phyloP scores from a whole-genome alignment of 2,797 vertebrate genomes.

The Oreortyx pictus region DNA sequence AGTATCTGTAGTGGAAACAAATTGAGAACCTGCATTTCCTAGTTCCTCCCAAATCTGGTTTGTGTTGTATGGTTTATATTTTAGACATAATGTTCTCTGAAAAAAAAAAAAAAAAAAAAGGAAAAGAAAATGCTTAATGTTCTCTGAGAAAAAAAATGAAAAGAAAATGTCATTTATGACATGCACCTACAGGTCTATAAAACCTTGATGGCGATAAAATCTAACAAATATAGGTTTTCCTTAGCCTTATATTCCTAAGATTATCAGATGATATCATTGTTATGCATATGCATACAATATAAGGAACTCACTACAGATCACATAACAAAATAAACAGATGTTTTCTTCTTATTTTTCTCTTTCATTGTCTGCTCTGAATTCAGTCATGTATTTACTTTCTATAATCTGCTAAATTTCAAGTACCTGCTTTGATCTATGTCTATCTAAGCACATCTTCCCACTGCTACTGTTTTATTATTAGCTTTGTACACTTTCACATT shows the following conservation, averaged over 20 bases:
- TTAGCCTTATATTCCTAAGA: neutral
- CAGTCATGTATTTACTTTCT: constrained; percentile 48
- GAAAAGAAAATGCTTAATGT: no score
- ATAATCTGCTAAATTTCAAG: constrained; percentile 45
- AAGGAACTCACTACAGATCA: constrained; percentile 1
- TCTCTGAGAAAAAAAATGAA: neutral
- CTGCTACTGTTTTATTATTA: constrained; percentile 62
- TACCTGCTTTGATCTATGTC: constrained; percentile 52
- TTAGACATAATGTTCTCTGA: neutral
- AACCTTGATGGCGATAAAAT: neutral
- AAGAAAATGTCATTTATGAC: neutral
- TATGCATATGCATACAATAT: neutral
- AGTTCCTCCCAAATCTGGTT: neutral
- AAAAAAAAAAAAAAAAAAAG: neutral
- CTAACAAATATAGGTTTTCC: neutral
- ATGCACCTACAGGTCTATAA: neutral
- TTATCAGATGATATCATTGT: neutral
- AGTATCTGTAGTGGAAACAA: neutral
- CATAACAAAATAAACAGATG: neutral
- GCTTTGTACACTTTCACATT: constrained; percentile 40
- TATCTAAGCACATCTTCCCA: constrained; percentile 43
- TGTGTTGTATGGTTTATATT: neutral
- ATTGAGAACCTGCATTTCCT: neutral
- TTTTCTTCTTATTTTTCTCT: constrained; percentile 33
- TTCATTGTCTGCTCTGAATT: constrained; percentile 43